Evolutionary conservation across 2,797 vertebrate genomes (phyloP).

Genomic region (Typhlichthys subterraneus): DNA sequence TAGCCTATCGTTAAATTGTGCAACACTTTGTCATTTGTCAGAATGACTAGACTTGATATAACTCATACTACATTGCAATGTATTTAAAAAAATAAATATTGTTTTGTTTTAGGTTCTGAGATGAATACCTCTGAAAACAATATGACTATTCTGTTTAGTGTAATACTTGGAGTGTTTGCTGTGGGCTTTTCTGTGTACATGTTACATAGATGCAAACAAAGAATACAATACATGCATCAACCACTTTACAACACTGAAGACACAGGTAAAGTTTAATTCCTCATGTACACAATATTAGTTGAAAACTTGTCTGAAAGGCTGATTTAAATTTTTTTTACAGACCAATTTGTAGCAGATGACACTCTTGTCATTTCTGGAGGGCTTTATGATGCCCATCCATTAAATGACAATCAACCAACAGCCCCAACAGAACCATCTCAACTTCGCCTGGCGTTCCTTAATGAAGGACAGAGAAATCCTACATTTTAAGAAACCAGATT

Average conservation of each 20-base stretch:
- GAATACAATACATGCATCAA: conserved; percentile 76
- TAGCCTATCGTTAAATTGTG: background rate
- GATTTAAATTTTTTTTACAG: conserved; percentile 46
- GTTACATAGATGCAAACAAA: conserved; percentile 68
- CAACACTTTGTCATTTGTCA: background rate
- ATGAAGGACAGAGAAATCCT: conserved; percentile 43
- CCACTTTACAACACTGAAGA: conserved; percentile 71
- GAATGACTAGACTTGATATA: background rate
- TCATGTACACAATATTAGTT: conserved; percentile 1
- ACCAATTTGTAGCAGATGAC: conserved; percentile 64
- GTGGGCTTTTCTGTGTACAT: conserved; percentile 55
- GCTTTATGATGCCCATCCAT: conserved; percentile 75
- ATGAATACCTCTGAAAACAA: conserved; percentile 68
- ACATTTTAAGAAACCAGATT: conserved; percentile 12
- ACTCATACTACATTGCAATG: background rate
- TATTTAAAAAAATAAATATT: background rate
- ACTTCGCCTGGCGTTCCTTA: conserved; percentile 73
- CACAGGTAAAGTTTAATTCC: conserved; percentile 56
- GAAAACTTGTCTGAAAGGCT: conserved; percentile 6
- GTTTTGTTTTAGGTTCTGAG: conserved; percentile 25
- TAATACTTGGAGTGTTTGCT: conserved; percentile 62
- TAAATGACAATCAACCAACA: conserved; percentile 70
- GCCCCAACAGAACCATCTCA: conserved; percentile 59
- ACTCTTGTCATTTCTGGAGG: conserved; percentile 79
- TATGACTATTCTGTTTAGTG: conserved; percentile 75